A percentile compares a stretch with the other conserved stretches of the same genome.
These are phyloP conservation scores for Pachyuromys duprasi DNA, from an alignment of 2,797 vertebrate species.

Conservation along the genomic window DNA sequence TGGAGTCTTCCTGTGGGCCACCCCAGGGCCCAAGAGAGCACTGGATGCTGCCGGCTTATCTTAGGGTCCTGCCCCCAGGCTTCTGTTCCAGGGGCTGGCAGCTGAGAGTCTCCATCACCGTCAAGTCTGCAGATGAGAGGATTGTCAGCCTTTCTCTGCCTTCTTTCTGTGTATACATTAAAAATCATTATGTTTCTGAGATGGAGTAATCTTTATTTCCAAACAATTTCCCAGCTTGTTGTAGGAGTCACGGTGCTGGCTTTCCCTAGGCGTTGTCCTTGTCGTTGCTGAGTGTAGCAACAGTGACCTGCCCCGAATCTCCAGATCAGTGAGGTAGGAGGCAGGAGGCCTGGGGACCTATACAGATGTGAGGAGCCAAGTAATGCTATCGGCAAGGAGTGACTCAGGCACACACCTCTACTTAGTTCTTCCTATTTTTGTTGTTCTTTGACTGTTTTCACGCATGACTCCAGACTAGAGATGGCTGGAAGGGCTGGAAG, in stretches of 20 bases:
- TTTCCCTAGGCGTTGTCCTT: neutral
- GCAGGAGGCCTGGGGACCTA: neutral
- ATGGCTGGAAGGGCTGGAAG: neutral
- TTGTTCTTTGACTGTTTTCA: neutral
- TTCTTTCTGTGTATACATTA: neutral
- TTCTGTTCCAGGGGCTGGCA: neutral
- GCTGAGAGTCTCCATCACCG: neutral
- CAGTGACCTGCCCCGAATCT: neutral
- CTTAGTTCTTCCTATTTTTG: neutral
- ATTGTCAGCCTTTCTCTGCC: neutral
- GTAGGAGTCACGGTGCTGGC: neutral
- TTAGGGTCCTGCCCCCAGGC: neutral
- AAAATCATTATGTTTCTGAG: neutral
- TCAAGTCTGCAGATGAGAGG: neutral
- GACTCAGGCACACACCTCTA: neutral
- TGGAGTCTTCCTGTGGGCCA: neutral
- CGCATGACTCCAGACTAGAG: neutral
- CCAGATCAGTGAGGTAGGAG: neutral
- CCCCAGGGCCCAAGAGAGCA: neutral
- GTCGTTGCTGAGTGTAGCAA: neutral
- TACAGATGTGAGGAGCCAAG: neutral
- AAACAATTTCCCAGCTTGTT: conserved; percentile 53
- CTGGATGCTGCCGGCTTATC: neutral
- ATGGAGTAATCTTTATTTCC: conserved; percentile 48
- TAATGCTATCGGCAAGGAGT: neutral